phyloP scores from a whole-genome alignment of 2,888 invertebrate species.

The Pristionchus maxplancki region DNA sequence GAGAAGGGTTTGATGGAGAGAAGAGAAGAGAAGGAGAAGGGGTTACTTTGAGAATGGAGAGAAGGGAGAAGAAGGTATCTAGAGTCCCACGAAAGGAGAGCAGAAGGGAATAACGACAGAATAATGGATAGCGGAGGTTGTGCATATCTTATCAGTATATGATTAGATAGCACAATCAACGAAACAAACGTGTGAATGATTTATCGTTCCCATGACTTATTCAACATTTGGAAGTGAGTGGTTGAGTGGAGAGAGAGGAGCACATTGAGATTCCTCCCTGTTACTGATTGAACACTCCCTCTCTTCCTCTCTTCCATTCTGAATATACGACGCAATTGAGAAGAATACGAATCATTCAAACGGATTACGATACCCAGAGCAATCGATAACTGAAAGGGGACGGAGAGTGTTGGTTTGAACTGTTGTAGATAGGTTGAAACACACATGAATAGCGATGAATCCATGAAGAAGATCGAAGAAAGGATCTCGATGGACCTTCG shows the following conservation, averaged over 20 bases:
- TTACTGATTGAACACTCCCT: constrained; percentile 21
- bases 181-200: not conserved
- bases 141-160: not conserved
- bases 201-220: not conserved
- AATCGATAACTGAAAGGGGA: not conserved
- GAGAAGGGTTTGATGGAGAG: constrained; percentile 38
- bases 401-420: not conserved
- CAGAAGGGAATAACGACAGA: not conserved
- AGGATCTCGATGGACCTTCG: not conserved
- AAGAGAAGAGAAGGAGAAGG: not conserved
- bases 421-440: not conserved
- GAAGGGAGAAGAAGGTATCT: not conserved
- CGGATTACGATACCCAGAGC: constrained; percentile 30
- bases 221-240: not conserved
- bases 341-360: not conserved
- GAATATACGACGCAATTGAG: not conserved
- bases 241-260: not conserved
- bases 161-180: not conserved
- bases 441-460: constrained; percentile 16
- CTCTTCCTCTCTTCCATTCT: not conserved
- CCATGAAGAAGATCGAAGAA: constrained; percentile 27
- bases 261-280: constrained; percentile 26
- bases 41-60: not conserved
- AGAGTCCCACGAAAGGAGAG: not conserved
- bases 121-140: not conserved